phyloP scores from a whole-genome alignment of 1,140 invertebrate genomes.

The Drosophila subpulchrella region DNA sequence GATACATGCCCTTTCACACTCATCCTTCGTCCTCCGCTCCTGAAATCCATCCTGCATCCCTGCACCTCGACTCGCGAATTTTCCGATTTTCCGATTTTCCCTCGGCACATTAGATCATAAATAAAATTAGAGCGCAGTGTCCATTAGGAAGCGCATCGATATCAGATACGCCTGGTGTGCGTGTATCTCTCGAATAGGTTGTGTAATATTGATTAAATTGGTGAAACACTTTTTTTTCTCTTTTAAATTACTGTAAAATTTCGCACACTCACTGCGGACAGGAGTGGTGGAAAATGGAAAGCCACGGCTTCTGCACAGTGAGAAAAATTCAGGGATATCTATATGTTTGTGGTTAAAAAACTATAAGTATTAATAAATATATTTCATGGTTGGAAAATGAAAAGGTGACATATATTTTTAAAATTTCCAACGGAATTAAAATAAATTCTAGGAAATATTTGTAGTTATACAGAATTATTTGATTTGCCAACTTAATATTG shows the following conservation, averaged over 20 bases:
- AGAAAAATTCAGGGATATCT: not conserved
- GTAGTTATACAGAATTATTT: no score
- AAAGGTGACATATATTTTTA: no score
- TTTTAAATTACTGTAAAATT: constrained; percentile 84
- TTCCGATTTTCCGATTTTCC: constrained; percentile 37
- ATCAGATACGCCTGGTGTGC: constrained; percentile 76
- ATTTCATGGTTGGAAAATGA: no score
- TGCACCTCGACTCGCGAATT: constrained; percentile 7
- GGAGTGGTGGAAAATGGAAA: constrained; percentile 21
- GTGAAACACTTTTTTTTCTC: constrained; percentile 64
- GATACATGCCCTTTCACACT: constrained; percentile 81
- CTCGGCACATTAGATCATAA: constrained; percentile 77
- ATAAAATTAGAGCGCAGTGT: constrained; percentile 80
- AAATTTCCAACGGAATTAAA: no score
- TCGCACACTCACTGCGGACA: constrained; percentile 73
- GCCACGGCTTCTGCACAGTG: not conserved
- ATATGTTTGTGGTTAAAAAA: no score
- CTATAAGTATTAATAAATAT: no score
- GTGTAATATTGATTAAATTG: constrained; percentile 83
- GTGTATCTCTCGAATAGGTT: constrained; percentile 52
- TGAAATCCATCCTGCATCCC: constrained; percentile 8
- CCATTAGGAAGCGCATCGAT: constrained; percentile 73
- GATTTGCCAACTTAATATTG: no score
- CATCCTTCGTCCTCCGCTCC: constrained; percentile 32
- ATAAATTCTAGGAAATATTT: no score